Evolutionary conservation across 2,797 vertebrate genomes (phyloP), one percentile per base, ranked within the genome.

Genomic region (Halcyon badia): DNA sequence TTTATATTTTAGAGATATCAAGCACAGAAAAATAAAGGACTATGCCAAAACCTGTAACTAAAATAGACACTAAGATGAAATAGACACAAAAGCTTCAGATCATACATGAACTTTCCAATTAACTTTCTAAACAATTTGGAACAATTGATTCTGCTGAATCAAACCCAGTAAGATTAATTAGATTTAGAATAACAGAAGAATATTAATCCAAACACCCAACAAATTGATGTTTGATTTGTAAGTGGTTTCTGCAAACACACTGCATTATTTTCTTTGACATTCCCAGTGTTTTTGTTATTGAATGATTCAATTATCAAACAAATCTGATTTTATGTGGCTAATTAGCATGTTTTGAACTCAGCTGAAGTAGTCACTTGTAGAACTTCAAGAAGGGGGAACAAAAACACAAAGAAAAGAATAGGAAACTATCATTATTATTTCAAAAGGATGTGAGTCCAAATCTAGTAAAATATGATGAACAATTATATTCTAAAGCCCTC

Each of bases 241-340:
- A 91, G 33, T 56, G 19, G 72, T 97, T 87, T 83, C 61, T 83
- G 30, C 33, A 83, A 96, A 84, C 14, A 84, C 58, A 79, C 49
- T 92, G 31, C 57, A 51, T 14, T 76, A 30, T 93, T 97, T 97
- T 91, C 61, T 93, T 92, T 75, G 89, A 95, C 76, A 92, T 96
- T 94, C 86, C 72, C 35, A 39, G 46, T 82, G 76, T 78, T 94
- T 94, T 52, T 88, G 62, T 64, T 78, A 73, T 41, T 73, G 89
- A 95, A 60, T 92, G 81, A 95, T 93, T 94, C 39, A 97, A 65
- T 96, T 96, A 97, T 26, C 68, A 88, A 92, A 92, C 30, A 97
- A 94, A 46, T 65, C 48, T 92, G 91, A 94, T 96, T 97, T 77
- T 92, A 83, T 90, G 35, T 75, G 25, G 51, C 62, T 91, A 91